phyloP scores from a whole-genome alignment of 2,888 invertebrate species.

The Amiota minor region DNA sequence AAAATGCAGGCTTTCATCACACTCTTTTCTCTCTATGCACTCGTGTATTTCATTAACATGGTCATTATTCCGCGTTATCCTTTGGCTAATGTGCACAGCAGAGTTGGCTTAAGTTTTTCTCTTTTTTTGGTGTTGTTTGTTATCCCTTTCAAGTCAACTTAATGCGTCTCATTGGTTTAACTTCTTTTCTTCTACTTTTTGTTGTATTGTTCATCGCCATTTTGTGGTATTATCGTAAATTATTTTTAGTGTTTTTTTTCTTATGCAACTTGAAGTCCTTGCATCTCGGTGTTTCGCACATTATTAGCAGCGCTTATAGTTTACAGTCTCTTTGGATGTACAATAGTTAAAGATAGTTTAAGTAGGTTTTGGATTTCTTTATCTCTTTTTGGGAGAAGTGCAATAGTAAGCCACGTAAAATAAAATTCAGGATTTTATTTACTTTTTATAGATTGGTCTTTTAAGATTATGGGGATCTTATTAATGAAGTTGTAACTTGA shows the following conservation, averaged over 20 bases:
- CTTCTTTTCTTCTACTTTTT: neutral
- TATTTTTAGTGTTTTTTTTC: slow-evolving; percentile 26
- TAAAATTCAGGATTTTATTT: no score
- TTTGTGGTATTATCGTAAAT: slow-evolving; percentile 45
- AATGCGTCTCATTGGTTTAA: slow-evolving; percentile 1
- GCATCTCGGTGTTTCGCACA: neutral
- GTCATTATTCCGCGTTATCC: slow-evolving; percentile 58
- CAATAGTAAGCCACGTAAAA: no score
- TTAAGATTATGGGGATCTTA: no score
- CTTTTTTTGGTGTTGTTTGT: neutral
- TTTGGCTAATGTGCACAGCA: slow-evolving; percentile 49
- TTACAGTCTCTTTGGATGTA: neutral
- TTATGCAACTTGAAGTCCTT: neutral
- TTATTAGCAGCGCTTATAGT: slow-evolving; percentile 25
- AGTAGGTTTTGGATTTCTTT: no score
- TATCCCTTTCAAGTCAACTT: neutral
- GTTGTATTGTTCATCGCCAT: slow-evolving; percentile 5
- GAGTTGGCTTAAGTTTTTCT: slow-evolving; percentile 17
- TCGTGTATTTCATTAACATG: slow-evolving; percentile 65
- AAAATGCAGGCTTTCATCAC: slow-evolving; percentile 51
- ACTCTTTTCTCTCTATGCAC: slow-evolving; percentile 61
- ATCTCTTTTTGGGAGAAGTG: no score
- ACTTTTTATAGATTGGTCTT: no score
- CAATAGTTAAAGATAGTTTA: slow-evolving; percentile 6
- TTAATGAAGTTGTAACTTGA: no score